These are phyloP conservation scores for Bergia puertoricense DNA, from an alignment of 92 coral and sea anemone species.

Conservation along the genomic window DNA sequence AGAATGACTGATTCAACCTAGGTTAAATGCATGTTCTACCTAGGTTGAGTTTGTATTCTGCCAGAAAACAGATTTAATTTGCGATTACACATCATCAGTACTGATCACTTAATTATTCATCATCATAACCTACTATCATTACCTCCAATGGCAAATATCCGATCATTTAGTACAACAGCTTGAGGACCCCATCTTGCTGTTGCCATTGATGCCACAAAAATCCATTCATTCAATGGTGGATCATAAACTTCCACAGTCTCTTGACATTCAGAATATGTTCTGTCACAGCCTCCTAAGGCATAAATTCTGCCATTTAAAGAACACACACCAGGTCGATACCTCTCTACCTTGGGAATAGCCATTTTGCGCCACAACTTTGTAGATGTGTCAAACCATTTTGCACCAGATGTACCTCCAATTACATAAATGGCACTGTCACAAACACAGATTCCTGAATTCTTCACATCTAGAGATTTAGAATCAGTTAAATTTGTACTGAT, in stretches of 20 bases:
- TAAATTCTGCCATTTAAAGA: constrained; percentile 41
- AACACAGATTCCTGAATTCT: constrained; percentile 39
- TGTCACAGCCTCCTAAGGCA: constrained; percentile 68
- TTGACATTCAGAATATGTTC: constrained; percentile 44
- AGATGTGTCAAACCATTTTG: constrained; percentile 39
- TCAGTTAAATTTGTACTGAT: neutral
- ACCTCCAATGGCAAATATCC: constrained; percentile 72
- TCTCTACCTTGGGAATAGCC: constrained; percentile 35
- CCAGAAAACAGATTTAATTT: too few relatives aligned
- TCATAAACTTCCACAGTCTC: constrained; percentile 47
- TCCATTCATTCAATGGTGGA: constrained; percentile 37
- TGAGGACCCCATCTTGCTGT: constrained; percentile 65
- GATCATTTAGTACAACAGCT: constrained; percentile 42
- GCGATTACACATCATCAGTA: too few relatives aligned
- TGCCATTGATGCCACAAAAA: constrained; percentile 36
- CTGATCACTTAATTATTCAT: too few relatives aligned
- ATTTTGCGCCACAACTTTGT: constrained; percentile 38
- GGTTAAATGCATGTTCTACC: neutral
- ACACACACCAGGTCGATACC: constrained; percentile 67
- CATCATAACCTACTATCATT: neutral
- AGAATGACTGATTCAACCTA: too few relatives aligned
- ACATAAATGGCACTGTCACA: constrained; percentile 46
- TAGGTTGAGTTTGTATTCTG: neutral
- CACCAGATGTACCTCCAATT: constrained; percentile 56
- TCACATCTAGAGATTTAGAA: neutral